A percentile compares a stretch with the other conserved stretches of the same genome.
phyloP scores from a whole-genome alignment of 1,140 invertebrate genomes.

The Notospermus geniculatus region DNA sequence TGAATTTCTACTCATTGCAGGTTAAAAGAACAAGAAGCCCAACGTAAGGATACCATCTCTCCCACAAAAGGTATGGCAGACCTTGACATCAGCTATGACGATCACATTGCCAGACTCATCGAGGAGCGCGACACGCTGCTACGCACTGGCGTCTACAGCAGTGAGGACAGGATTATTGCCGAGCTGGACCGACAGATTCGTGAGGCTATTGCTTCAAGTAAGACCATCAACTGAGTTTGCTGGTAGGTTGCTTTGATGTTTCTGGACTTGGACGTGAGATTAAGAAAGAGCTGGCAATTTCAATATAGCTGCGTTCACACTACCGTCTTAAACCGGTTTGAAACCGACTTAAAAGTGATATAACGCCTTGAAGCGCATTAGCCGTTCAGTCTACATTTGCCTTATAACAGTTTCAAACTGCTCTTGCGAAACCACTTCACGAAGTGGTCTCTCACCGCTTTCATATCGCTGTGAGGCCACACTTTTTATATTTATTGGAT shows the following conservation, averaged over 20 bases:
- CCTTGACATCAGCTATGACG: constrained; percentile 40
- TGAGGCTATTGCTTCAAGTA: constrained; percentile 41
- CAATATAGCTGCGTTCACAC: too few species aligned
- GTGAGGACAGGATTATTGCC: constrained; percentile 54
- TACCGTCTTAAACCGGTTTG: too few species aligned
- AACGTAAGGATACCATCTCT: background rate
- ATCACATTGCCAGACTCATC: constrained; percentile 53
- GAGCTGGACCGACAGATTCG: constrained; percentile 56
- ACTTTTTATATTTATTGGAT: too few species aligned
- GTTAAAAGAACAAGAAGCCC: constrained; percentile 11
- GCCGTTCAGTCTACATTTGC: too few species aligned
- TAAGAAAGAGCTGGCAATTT: too few species aligned
- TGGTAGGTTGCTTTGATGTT: background rate
- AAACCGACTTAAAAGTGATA: too few species aligned
- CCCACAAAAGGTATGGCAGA: constrained; percentile 17
- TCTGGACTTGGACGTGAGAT: too few species aligned
- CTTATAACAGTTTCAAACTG: too few species aligned
- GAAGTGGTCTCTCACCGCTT: too few species aligned
- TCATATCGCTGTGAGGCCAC: too few species aligned
- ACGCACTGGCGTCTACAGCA: constrained; percentile 55
- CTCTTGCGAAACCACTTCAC: too few species aligned
- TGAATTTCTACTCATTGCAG: background rate
- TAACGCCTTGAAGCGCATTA: too few species aligned
- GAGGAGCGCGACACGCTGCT: constrained; percentile 56
- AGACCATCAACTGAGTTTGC: background rate